phyloP scores from a whole-genome alignment of 2,797 vertebrate species.

The Coreius guichenoti region DNA sequence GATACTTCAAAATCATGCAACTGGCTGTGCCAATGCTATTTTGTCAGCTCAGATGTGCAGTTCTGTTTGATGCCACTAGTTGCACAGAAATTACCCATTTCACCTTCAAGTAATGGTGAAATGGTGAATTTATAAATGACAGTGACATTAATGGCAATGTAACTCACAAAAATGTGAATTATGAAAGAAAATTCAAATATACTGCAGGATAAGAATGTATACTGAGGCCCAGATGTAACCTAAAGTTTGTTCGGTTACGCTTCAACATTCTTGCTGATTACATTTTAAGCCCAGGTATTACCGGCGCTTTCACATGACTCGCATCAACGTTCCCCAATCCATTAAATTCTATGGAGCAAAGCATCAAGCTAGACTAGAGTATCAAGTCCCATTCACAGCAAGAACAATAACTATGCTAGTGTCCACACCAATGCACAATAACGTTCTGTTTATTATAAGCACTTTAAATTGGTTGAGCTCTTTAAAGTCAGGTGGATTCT shows the following conservation, averaged over 20 bases:
- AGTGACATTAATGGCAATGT: not conserved
- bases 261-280: not conserved
- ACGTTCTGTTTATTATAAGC: not conserved
- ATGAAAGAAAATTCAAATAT: not conserved
- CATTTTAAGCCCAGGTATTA: not conserved
- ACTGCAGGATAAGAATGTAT: not conserved
- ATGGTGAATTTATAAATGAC: not conserved
- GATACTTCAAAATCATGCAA: not conserved
- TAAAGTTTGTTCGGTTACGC: not conserved
- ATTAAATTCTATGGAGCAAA: not conserved
- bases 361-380: not conserved
- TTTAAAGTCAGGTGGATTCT: not conserved
- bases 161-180: not conserved
- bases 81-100: conserved; percentile 3
- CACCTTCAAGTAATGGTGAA: not conserved
- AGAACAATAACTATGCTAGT: not conserved
- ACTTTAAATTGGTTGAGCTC: not conserved
- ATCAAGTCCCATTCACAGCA: not conserved
- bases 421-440: not conserved
- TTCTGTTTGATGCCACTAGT: not conserved
- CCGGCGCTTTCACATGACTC: not conserved
- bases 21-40: not conserved
- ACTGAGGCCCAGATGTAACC: not conserved
- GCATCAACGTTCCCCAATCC: not conserved
- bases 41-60: not conserved